Base-by-base conservation (phyloP, 2,797 vertebrate genomes). In the Pagetopsis macropterus region DNA sequence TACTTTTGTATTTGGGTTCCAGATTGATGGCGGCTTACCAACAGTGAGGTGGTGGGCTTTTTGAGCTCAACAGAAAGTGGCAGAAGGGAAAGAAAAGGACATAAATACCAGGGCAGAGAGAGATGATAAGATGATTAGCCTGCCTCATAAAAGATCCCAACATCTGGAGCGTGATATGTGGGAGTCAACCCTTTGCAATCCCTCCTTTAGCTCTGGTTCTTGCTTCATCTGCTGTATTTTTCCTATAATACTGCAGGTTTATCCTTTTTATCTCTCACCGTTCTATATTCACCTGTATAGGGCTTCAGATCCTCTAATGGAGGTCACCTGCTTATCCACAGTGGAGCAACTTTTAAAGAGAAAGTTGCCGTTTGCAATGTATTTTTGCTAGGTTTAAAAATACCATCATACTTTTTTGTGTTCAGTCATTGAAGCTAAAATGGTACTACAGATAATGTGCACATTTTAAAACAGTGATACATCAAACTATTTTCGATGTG, bases 11-110 rank as follows among this genome's bases (percentile, higher is more conserved):
- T 82, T 80, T 76, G 51, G 68, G 69, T 59, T 78, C 48, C 75
- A 86, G 78, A 92, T 85, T 90, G 86, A 92, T 91, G 80, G 73
- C 68, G 62, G 71, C 72, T 84, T 81, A 84, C 78, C 73, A 68
- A 65, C 75, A 79, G 68, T 76, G 60, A 55, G 55, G 60, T 69
- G 80, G 76, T 74, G 72, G 55, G 62, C 54, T 71, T 86, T 76
- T 70, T 48, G 49, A 55, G 48, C 27, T 66, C 68, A 78, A 78
- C 0, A 57, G 52, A 76, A 59, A 55, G 59, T 80, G 58, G 75
- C 44, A 78, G 66, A 78, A 60, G 33, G 70, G 52, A 70, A 73
- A 64, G 33, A 55, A 62, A 65, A 76, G 56, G 59, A 79, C 33
- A 71, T 40, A 48, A 79, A 72, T 59, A 68, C 19, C 8, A 52